Percentiles rank a stretch among this genome's conserved stretches.
These are phyloP conservation scores for Myiothlypis coronata DNA, from an alignment of 2,797 vertebrate species.

Conservation along the genomic window DNA sequence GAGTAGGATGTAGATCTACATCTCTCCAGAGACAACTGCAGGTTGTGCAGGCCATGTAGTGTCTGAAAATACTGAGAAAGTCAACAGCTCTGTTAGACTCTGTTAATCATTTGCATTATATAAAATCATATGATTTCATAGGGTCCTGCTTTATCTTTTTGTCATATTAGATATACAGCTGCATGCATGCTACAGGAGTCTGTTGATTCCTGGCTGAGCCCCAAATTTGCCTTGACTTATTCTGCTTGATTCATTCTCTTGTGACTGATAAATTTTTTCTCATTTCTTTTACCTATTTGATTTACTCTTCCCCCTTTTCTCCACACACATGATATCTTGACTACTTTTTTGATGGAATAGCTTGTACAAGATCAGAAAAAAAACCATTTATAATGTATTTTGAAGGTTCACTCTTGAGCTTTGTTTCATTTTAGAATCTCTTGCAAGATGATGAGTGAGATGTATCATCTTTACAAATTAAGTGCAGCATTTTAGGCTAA, in stretches of 20 bases:
- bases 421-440: neutral
- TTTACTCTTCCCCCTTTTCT: neutral
- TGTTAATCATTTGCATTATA: neutral
- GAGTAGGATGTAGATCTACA: neutral
- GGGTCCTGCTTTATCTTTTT: neutral
- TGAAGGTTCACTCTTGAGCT: neutral
- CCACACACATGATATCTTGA: neutral
- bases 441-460: neutral
- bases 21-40: neutral
- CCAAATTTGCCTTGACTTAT: neutral
- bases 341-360: neutral
- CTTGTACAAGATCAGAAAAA: neutral
- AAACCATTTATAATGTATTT: neutral
- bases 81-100: neutral
- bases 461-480: neutral
- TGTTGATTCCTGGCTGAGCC: neutral
- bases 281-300: neutral
- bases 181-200: neutral
- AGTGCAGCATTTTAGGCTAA: neutral
- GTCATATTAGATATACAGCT: neutral
- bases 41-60: neutral
- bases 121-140: neutral
- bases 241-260: neutral
- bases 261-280: neutral
- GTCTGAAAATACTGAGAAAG: neutral